A percentile compares a stretch with the other conserved stretches of the same genome.
phyloP scores from a whole-genome alignment of 2,797 vertebrate genomes.

The Astyanax mexicanus region DNA sequence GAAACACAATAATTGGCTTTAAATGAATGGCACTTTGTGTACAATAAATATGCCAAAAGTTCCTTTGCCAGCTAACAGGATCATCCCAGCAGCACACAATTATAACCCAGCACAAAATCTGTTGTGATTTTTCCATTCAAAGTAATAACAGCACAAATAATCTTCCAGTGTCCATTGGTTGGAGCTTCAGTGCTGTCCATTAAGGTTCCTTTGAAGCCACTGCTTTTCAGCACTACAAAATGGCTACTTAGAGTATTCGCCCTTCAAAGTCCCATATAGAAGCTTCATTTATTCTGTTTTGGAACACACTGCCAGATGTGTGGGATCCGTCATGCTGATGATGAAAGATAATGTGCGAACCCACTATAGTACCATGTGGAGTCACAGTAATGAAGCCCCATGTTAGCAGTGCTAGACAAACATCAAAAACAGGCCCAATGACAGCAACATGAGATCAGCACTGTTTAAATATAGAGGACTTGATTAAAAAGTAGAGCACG shows the following conservation, averaged over 20 bases:
- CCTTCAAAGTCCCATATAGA: not conserved
- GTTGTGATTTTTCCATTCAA: not conserved
- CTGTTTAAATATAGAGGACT: too few relatives aligned
- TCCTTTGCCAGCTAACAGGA: not conserved
- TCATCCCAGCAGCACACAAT: not conserved
- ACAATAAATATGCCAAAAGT: not conserved
- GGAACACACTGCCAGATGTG: not conserved
- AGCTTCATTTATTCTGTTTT: not conserved
- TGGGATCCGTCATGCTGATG: not conserved
- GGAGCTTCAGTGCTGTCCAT: not conserved
- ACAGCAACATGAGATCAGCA: not conserved
- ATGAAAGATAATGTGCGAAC: not conserved
- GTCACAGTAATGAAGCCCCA: not conserved
- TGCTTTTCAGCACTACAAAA: conserved; percentile 2
- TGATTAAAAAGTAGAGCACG: not conserved
- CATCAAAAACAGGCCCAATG: not conserved
- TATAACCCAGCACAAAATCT: not conserved
- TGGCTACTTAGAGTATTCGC: not conserved
- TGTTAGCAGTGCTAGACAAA: not conserved
- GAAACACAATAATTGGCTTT: too few relatives aligned
- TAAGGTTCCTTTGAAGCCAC: not conserved
- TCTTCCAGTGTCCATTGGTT: not conserved
- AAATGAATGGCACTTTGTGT: too few relatives aligned
- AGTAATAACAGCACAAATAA: not conserved
- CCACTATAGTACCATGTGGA: not conserved